Conservation (phyloP, 2,888 invertebrate genomes). For the Eupithecia pulchellata region DNA sequence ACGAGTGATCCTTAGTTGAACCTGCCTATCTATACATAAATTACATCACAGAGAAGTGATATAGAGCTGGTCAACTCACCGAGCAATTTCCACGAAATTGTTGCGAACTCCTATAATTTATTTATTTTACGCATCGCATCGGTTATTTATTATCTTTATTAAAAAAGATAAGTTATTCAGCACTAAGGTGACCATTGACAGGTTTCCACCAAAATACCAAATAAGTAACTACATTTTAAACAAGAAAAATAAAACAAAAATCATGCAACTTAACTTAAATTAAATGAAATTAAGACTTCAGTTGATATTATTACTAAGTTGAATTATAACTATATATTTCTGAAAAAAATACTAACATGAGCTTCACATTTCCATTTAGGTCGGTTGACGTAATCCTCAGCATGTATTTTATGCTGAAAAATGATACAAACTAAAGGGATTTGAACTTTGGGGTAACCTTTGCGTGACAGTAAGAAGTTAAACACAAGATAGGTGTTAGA, state of each 20-base stretch:
- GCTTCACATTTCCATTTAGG: not conserved
- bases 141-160: too few relatives aligned
- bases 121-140: too few relatives aligned
- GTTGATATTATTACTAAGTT: too few relatives aligned
- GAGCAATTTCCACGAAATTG: not conserved
- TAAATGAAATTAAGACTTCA: too few relatives aligned
- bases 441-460: slow-evolving; percentile 2
- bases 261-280: too few relatives aligned
- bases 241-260: too few relatives aligned
- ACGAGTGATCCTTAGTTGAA: slow-evolving; percentile 29
- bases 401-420: not conserved
- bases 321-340: too few relatives aligned
- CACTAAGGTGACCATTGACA: too few relatives aligned
- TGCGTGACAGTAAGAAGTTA: not conserved
- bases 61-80: not conserved
- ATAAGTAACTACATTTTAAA: too few relatives aligned
- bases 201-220: too few relatives aligned
- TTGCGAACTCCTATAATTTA: not conserved
- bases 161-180: too few relatives aligned
- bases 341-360: too few relatives aligned
- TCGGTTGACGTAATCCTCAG: not conserved
- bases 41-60: not conserved
- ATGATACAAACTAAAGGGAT: not conserved
- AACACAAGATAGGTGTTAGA: not conserved
- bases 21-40: slow-evolving; percentile 8